Percentiles rank a stretch among this genome's conserved stretches.
Evolutionary conservation across 2,113 vertebrate genomes (phyloP).

Genomic region (Lamprotornis superbus): DNA sequence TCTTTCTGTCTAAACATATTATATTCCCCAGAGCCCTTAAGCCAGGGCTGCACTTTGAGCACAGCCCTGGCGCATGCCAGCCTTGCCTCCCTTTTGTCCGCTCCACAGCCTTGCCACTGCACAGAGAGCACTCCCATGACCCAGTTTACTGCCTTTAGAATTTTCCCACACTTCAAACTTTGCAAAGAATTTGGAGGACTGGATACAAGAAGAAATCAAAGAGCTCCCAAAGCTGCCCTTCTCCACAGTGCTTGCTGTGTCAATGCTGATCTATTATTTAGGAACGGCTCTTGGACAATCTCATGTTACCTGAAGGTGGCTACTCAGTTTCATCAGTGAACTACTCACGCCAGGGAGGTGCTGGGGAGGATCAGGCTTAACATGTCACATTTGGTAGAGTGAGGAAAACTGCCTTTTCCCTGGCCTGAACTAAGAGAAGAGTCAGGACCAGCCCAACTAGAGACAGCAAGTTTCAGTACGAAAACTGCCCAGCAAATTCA

Average conservation of each 20-base stretch:
- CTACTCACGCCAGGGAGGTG: neutral
- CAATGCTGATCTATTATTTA: neutral
- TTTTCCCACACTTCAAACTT: constrained; percentile 16
- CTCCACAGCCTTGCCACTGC: neutral
- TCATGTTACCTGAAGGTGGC: neutral
- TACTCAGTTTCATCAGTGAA: neutral
- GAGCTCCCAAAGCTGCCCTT: neutral
- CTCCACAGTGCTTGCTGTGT: neutral
- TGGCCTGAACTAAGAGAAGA: neutral
- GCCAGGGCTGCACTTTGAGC: neutral
- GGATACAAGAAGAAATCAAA: neutral
- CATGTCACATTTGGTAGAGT: rapidly evolving
- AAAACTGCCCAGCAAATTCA: neutral
- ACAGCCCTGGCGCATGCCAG: neutral
- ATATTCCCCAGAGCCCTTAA: neutral
- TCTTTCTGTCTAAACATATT: neutral
- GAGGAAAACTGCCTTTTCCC: neutral
- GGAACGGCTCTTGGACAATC: neutral
- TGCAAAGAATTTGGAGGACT: neutral
- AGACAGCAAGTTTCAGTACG: neutral
- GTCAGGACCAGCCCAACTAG: neutral
- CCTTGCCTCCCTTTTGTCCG: neutral
- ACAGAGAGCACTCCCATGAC: neutral
- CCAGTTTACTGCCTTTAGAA: neutral
- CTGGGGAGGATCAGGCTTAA: neutral